These are phyloP conservation scores for Hybognathus amarus DNA, from an alignment of 2,797 vertebrate genomes.

Conservation along the genomic window DNA sequence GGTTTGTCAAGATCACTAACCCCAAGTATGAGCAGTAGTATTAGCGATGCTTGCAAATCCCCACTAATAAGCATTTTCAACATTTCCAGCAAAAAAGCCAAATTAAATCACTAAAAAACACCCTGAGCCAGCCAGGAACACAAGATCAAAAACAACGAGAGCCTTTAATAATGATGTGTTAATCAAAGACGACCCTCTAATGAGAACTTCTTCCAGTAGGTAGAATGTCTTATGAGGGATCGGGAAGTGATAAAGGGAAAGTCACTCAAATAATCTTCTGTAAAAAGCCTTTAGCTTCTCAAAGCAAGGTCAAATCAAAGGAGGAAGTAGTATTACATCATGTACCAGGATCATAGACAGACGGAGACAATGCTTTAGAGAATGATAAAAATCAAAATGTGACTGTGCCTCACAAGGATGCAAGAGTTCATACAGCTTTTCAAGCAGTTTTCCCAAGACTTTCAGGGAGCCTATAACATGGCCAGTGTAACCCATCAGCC, in stretches of 20 bases:
- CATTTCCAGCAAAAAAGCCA: neutral
- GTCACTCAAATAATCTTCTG: slow-evolving; percentile 11
- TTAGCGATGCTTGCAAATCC: neutral
- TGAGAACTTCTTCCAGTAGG: slow-evolving; percentile 17
- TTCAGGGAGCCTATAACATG: neutral
- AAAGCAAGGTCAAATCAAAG: slow-evolving; percentile 1
- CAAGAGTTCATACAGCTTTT: neutral
- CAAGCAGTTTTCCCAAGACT: neutral
- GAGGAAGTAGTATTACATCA: neutral
- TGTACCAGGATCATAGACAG: neutral
- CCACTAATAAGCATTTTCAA: slow-evolving; percentile 3
- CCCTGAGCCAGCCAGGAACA: slow-evolving; percentile 23
- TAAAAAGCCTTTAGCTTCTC: slow-evolving; percentile 7
- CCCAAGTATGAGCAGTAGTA: neutral
- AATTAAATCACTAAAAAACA: slow-evolving; percentile 37
- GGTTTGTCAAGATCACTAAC: neutral
- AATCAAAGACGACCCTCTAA: slow-evolving; percentile 24
- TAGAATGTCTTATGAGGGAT: slow-evolving; percentile 10
- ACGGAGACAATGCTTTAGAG: neutral
- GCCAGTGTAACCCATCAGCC: neutral
- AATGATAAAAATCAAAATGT: neutral
- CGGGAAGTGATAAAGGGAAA: slow-evolving; percentile 24
- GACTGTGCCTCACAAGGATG: neutral
- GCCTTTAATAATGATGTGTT: slow-evolving; percentile 22
- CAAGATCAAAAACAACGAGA: slow-evolving; percentile 31